These are phyloP conservation scores for Coregonus suidteri DNA, from an alignment of 2,797 vertebrate genomes.

Conservation along the genomic window DNA sequence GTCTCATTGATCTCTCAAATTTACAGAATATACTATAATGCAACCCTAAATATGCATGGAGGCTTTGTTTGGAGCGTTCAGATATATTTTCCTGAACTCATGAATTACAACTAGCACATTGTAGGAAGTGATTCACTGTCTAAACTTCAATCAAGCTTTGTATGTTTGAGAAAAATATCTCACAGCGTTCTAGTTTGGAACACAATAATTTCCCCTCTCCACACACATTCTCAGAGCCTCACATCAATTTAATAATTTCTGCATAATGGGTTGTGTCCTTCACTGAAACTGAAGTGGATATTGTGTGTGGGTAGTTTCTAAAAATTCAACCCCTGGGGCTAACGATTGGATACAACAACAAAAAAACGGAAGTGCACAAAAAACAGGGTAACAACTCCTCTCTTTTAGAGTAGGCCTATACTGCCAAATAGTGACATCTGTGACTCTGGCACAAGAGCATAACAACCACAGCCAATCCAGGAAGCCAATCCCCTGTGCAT, in stretches of 20 bases:
- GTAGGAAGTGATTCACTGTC: not conserved
- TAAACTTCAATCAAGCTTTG: not conserved
- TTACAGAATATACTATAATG: not conserved
- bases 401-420: not conserved
- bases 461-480: too few species aligned
- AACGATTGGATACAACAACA: not conserved
- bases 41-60: not conserved
- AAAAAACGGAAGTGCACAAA: not conserved
- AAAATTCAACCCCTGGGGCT: not conserved
- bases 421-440: constrained; percentile 3
- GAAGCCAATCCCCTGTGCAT: too few species aligned
- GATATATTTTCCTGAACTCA: not conserved
- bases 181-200: not conserved
- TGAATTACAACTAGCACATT: not conserved
- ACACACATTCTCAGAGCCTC: not conserved
- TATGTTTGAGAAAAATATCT: not conserved
- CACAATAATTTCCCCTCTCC: not conserved
- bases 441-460: too few species aligned
- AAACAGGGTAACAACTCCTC: not conserved
- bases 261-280: not conserved
- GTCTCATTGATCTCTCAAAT: not conserved
- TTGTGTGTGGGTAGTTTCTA: not conserved
- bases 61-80: not conserved
- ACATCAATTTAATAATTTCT: not conserved
- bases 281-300: not conserved